phyloP scores from a whole-genome alignment of 2,113 vertebrate genomes.

The Cyanoramphus novaezelandiae region DNA sequence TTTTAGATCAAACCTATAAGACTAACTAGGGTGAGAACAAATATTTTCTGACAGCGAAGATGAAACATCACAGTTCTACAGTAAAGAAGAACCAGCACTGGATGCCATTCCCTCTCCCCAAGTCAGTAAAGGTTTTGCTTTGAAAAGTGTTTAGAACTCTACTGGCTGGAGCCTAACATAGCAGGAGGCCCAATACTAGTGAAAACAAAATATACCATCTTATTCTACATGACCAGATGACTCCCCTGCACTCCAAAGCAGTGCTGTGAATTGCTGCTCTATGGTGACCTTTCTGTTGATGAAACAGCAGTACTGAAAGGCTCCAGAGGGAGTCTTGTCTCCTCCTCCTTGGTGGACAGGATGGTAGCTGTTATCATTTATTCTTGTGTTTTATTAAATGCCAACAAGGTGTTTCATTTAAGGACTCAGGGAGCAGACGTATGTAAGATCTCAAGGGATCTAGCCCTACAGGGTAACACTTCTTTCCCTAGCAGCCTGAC shows the following conservation, averaged over 20 bases:
- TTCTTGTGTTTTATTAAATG: constrained; percentile 1
- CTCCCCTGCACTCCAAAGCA: not conserved
- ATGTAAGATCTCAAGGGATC: not conserved
- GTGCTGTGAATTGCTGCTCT: not conserved
- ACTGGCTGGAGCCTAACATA: not conserved
- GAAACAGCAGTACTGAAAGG: not conserved
- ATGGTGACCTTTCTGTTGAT: not conserved
- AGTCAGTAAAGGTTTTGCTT: not conserved
- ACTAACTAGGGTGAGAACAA: not conserved
- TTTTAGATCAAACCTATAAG: not conserved
- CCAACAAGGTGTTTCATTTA: constrained; percentile 11
- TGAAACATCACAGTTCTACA: not conserved
- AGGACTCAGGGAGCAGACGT: not conserved
- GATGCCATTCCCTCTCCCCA: not conserved
- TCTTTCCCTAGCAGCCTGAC: not conserved
- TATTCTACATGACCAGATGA: not conserved
- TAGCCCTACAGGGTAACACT: not conserved
- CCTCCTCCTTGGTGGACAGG: not conserved
- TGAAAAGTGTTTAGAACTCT: not conserved
- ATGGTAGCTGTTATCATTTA: not conserved
- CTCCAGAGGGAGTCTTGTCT: not conserved
- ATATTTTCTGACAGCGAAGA: not conserved
- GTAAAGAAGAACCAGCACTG: not conserved
- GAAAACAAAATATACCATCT: not conserved
- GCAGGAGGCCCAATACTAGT: not conserved